These are phyloP conservation scores for Rhagium mordax DNA, from an alignment of 2,888 invertebrate genomes.

Conservation along the genomic window DNA sequence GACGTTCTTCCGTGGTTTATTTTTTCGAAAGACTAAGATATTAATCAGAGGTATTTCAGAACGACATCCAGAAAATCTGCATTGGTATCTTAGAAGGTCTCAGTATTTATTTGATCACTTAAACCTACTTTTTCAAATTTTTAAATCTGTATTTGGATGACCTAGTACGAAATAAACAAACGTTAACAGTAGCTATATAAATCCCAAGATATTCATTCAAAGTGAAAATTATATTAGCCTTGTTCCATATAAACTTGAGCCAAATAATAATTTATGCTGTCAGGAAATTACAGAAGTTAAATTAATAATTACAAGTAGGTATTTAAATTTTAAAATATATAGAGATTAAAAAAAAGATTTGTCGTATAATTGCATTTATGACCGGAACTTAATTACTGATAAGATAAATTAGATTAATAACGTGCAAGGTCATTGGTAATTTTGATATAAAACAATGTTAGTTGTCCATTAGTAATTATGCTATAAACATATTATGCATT, in stretches of 20 bases:
- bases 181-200: neutral
- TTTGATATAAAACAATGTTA: neutral
- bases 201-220: neutral
- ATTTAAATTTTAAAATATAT: neutral
- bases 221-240: slow-evolving; percentile 5
- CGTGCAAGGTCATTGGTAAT: neutral
- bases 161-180: slow-evolving; percentile 14
- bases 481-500: too few relatives aligned
- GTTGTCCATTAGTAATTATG: neutral
- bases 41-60: too few relatives aligned
- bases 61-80: too few relatives aligned
- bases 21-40: too few relatives aligned
- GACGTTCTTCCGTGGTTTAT: too few relatives aligned
- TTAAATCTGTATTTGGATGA: neutral
- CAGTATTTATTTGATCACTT: neutral
- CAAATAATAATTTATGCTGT: neutral
- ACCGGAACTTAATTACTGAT: neutral
- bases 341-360: neutral
- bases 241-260: slow-evolving; percentile 5
- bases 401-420: neutral
- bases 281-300: neutral
- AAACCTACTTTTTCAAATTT: neutral
- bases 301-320: neutral
- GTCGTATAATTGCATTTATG: neutral
- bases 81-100: neutral